Evolutionary conservation across 2,888 invertebrate species (phyloP), one percentile per base, ranked within the genome.

Genomic region (Rhagonycha lutea): DNA sequence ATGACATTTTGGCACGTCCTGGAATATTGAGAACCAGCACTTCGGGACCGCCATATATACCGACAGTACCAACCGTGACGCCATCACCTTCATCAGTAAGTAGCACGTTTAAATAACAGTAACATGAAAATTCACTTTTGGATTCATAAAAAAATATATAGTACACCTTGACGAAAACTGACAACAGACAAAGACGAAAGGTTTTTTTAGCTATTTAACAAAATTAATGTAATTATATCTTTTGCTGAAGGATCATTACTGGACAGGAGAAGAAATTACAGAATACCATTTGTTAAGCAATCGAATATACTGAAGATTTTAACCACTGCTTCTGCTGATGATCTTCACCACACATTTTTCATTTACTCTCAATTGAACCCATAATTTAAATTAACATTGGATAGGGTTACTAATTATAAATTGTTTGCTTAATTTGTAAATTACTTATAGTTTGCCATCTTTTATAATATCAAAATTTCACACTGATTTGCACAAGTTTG

Each of bases 11-110:
- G 65, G 79, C 82, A 11, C 82, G 87, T 78, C 81, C 84, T 83
- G 88, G 88, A 73, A 88, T 89, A 76, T 85, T 89, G 24, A 83
- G 85, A 79, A 83, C 84, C 4, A 85, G 85, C 72, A 90, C 91
- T 72, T 90, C 89, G 82, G 89, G 90, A 82, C 91, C 92, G 69
- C 89, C 89, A 84, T 92, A 92, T 86, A 89, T 91, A 85, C 90
- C 92, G 76, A 92, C 92, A 77, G 91, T 92, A 82, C 92, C 92
- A 68, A 88, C 90, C 77, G 88, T 91, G 74, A 90, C 90, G 82
- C 87, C 90, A 82, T 67, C 79, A 18, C 72, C 80, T n/a, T 67
- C 65, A 23, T 73, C 72, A 69, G 78, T 78, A 68, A 74, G 76
- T 73, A 47, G 26, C 65, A 11, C 32, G 70, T 60, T 28, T 24